A percentile compares a stretch with the other conserved stretches of the same genome.
Evolutionary conservation across 2,113 vertebrate species (phyloP).

Genomic region (Gymnarchus niloticus): DNA sequence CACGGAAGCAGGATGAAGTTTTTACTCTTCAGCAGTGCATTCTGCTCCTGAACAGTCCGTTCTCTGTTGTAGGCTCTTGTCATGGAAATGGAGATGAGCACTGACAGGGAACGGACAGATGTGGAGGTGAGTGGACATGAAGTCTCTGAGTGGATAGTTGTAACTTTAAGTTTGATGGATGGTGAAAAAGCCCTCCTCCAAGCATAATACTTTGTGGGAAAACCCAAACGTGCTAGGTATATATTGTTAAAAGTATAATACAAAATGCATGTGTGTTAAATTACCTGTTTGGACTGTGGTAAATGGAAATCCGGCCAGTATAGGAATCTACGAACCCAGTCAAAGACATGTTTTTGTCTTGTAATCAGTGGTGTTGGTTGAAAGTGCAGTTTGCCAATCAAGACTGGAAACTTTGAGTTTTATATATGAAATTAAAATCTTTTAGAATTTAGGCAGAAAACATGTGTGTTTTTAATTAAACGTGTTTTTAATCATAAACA

Average conservation of each 20-base stretch:
- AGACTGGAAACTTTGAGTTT: background rate
- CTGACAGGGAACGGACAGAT: conserved; percentile 35
- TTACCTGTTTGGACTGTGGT: background rate
- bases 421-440: background rate
- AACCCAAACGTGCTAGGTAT: background rate
- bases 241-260: background rate
- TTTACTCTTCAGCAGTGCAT: background rate
- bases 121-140: conserved; percentile 55
- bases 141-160: background rate
- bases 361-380: background rate
- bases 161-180: background rate
- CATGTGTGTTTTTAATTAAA: background rate
- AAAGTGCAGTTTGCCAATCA: background rate
- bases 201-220: background rate
- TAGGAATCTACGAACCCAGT: no score
- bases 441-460: background rate
- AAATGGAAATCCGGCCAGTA: background rate
- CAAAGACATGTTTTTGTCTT: background rate
- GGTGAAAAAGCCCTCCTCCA: background rate
- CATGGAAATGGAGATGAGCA: conserved; percentile 40
- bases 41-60: conserved; percentile 40
- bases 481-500: background rate
- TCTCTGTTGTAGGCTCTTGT: conserved; percentile 59
- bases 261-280: background rate
- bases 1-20: background rate